These are phyloP conservation scores for Glaucomys volans DNA, from an alignment of 2,113 vertebrate species.

Conservation along the genomic window DNA sequence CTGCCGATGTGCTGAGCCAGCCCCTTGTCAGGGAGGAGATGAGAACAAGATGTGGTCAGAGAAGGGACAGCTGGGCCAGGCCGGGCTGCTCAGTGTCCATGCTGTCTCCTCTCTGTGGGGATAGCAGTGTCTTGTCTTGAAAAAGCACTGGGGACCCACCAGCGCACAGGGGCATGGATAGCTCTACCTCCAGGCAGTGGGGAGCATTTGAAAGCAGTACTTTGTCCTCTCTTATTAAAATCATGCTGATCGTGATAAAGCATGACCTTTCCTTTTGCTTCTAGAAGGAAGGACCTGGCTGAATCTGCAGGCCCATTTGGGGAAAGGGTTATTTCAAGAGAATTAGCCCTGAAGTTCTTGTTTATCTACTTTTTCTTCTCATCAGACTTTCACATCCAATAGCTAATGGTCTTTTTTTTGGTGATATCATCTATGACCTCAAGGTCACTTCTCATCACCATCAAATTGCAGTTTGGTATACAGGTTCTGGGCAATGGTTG, in stretches of 20 bases:
- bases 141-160: background rate
- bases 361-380: background rate
- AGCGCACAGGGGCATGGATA: background rate
- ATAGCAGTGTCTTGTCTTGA: background rate
- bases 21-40: conserved; percentile 70
- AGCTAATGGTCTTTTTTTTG: background rate
- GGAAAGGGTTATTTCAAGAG: background rate
- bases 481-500: background rate
- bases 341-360: background rate
- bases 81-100: background rate
- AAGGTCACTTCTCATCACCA: background rate
- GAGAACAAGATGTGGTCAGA: conserved; percentile 73
- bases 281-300: conserved; percentile 28
- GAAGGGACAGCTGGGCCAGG: background rate
- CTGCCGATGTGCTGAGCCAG: conserved; percentile 82
- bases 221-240: background rate
- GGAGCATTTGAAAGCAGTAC: background rate
- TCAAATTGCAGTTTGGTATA: background rate
- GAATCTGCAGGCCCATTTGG: background rate
- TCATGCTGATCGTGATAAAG: background rate
- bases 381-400: background rate
- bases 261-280: conserved; percentile 45
- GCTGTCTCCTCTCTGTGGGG: background rate
- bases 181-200: background rate
- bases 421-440: background rate